Base-by-base conservation (phyloP, 2,797 vertebrate species). In the Parambassis ranga region DNA sequence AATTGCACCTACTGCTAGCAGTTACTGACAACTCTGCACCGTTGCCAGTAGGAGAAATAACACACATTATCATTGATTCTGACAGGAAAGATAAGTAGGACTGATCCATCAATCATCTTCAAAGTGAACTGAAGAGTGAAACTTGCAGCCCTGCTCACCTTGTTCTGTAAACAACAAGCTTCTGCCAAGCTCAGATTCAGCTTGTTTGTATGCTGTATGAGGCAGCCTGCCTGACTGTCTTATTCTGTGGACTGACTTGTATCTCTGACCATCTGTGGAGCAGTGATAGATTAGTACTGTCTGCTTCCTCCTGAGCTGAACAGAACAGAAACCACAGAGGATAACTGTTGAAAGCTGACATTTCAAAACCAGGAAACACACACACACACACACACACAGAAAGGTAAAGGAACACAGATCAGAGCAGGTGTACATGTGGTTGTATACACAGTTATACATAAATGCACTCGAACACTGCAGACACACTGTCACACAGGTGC, bases 291-390 rank as follows among this genome's bases (percentile, higher is more conserved):
- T 79, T 74, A 83, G 41, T 7, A 7, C 43, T 43, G 53, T 42
- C 66, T 67, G 61, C 42, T 75, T 71, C 60, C 44, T 51, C 44
- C 37, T 47, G 51, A 56, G 60, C 44, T 13, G 5, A 73, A 47
- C 59, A 50, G 24, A 65, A 42, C 59, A 73, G 56, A 75, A 84
- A 81, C 70, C 75, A 47, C 71, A 53, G 64, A 65, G 32, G 55
- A 66, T 24, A 65, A 51, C 57, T 60, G 76, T 28, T 72, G 63
- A 75, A 70, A 75, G 66, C 48, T 75, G 79, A 82, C 79, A 81
- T 84, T 77, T 82, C 36, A 77, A n/a, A 77, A 77, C 33, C 65
- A 49, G 68, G 63, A 76, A 77, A 65, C 41, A 23, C 28, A 22
- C 43, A 28, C 31, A 35, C 20, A 28, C 13, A 37, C 42, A 33